Conservation (phyloP, 2,797 vertebrate species). For the Macropus fuliginosus region DNA sequence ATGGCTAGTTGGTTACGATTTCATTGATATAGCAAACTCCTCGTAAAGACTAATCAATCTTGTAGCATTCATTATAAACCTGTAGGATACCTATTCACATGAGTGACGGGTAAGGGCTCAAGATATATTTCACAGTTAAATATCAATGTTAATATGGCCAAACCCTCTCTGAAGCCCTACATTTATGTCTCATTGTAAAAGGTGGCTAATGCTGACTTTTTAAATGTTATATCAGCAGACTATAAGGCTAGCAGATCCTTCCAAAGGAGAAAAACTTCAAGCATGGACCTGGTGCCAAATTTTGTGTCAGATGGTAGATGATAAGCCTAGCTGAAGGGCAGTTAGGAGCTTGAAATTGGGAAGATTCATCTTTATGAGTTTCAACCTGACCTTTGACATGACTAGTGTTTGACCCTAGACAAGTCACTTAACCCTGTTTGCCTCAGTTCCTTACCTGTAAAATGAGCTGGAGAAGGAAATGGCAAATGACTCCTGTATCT, state of each 20-base stretch:
- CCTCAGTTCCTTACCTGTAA: background rate
- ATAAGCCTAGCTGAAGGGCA: background rate
- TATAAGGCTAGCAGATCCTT: background rate
- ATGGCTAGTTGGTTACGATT: background rate
- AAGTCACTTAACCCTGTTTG: background rate
- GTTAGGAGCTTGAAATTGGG: background rate
- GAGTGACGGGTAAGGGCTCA: conserved; percentile 10
- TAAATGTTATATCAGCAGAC: background rate
- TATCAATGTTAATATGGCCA: conserved; percentile 25
- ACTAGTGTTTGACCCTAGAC: background rate
- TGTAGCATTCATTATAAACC: conserved; percentile 27
- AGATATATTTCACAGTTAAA: conserved; percentile 17
- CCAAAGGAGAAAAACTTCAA: background rate
- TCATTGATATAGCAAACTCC: background rate
- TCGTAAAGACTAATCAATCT: background rate
- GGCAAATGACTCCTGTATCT: too few relatives aligned
- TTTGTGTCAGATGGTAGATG: background rate
- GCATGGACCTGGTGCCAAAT: background rate
- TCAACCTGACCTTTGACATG: background rate
- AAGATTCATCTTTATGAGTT: background rate
- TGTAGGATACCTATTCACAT: background rate
- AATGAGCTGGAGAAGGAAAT: background rate
- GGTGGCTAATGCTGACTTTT: background rate
- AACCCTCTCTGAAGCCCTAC: background rate
- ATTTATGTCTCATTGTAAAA: background rate